Base-by-base conservation (phyloP, 2,113 vertebrate genomes). In the Potamarius usumacintae region DNA sequence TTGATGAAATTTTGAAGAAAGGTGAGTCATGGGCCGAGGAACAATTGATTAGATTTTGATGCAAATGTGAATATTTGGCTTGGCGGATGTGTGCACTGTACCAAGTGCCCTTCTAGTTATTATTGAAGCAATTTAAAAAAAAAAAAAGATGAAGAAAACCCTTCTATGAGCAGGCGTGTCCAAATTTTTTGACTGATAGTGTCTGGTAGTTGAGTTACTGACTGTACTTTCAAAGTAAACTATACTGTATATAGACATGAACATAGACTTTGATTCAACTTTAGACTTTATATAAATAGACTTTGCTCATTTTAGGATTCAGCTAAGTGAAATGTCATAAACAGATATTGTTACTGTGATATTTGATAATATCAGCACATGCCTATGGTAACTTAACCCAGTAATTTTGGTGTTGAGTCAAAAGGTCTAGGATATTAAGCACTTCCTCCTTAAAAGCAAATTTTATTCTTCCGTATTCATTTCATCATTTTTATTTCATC, bases 331-430 rank as follows among this genome's bases (percentile, higher is more conserved):
- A 48, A 76, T 76, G 9, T 76, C 42, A 11, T 42, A 72, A 50
- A 22, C 17, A 76, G 34, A 50, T 76, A 18, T 72, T 3, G 69
- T 18, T 42, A 34, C 18, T 20, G 71, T 74, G 34, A 74, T 77
- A 52, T 77, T 25, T 53, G 48, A 77, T n/a, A 81, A 60, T 81
- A 62, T 82, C 30, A 82, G 79, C 79, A 62, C 57, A 42, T 82
- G 55, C 20, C 57, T 81, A 60, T 34, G 9, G 30, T 78, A 77
- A 78, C 25, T 78, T 78, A 30, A 42, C 79, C 10, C n/a, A 18
- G 72, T 12, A 52, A 22, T 34, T 48, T 30, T 53, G 34, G 14
- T 80, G 53, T 80, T 57, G 25, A 42, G 17, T 72, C 34, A 34
- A 1, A 72, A 20, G 76, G 79, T 30, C 53, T 58, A 53, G 53